Percentiles rank a stretch among this genome's conserved stretches.
Evolutionary conservation across 1,140 invertebrate genomes (phyloP).

Genomic region (Orius insidiosus): DNA sequence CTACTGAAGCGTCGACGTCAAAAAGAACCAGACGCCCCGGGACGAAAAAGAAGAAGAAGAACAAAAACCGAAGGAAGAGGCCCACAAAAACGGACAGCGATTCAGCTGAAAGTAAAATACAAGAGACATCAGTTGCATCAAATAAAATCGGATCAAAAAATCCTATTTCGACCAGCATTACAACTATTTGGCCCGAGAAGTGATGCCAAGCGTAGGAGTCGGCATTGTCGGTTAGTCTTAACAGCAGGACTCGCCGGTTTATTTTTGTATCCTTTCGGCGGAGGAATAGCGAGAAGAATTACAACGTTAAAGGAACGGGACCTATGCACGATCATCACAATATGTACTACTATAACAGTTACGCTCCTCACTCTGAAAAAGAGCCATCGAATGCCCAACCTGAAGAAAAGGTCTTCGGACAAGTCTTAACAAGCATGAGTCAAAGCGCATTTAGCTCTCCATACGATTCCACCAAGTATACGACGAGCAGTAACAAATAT

Average conservation of each 20-base stretch:
- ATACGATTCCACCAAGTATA: conserved; percentile 38
- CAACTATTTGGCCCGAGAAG: conserved; percentile 56
- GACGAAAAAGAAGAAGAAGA: conserved; percentile 31
- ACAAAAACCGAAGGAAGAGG: conserved; percentile 35
- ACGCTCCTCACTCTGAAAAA: conserved; percentile 15
- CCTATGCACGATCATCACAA: conserved; percentile 13
- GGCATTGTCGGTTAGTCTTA: conserved; percentile 52
- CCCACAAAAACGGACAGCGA: conserved; percentile 25
- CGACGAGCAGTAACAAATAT: conserved; percentile 17
- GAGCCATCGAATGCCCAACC: conserved; percentile 31
- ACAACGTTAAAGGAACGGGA: conserved; percentile 14
- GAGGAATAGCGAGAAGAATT: conserved; percentile 33
- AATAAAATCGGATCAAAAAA: conserved; percentile 28
- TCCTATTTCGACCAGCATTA: conserved; percentile 52
- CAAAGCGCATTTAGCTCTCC: conserved; percentile 26
- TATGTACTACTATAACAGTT: conserved; percentile 21
- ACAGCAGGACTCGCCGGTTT: conserved; percentile 53
- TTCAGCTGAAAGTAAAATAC: conserved; percentile 26
- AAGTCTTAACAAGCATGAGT: conserved; percentile 41
- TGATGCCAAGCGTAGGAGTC: conserved; percentile 59
- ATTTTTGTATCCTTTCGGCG: conserved; percentile 50
- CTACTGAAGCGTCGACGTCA: conserved; percentile 15
- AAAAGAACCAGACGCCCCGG: conserved; percentile 17
- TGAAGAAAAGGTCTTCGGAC: conserved; percentile 54
- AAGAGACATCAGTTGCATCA: conserved; percentile 25